Conservation (phyloP, 2,888 invertebrate species). For the Miltochrista miniata region DNA sequence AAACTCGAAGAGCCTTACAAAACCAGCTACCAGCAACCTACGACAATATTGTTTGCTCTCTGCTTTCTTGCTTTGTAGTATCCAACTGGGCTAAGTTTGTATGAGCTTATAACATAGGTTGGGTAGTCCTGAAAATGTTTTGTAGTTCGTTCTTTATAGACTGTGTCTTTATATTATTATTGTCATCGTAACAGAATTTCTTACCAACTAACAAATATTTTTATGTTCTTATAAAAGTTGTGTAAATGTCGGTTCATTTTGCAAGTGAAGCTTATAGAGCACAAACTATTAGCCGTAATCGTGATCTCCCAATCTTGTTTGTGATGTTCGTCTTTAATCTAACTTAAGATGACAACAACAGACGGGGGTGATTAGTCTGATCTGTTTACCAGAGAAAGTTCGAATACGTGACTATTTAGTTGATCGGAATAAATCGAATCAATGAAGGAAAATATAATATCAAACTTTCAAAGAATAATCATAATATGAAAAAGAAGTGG, state of each 20-base stretch:
- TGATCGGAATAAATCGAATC: too few species aligned
- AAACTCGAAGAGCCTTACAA: constrained; percentile 37
- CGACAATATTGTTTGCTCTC: constrained; percentile 53
- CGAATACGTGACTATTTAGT: neutral
- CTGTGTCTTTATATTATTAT: too few species aligned
- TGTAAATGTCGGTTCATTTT: constrained; percentile 21
- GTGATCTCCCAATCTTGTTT: constrained; percentile 21
- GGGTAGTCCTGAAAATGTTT: neutral
- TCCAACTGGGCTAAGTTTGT: constrained; percentile 48
- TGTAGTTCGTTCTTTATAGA: too few species aligned
- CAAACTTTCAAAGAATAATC: too few species aligned
- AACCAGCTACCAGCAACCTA: constrained; percentile 37
- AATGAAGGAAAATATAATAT: too few species aligned
- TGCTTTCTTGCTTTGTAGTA: constrained; percentile 42
- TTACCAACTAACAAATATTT: neutral
- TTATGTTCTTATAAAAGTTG: constrained; percentile 8
- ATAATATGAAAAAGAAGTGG: too few species aligned
- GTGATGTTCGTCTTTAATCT: constrained; percentile 3
- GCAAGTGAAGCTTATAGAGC: constrained; percentile 25
- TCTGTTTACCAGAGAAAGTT: neutral
- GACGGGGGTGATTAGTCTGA: neutral
- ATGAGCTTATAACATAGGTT: constrained; percentile 16
- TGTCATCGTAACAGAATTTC: too few species aligned
- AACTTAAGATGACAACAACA: neutral
- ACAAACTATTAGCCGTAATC: constrained; percentile 21